Evolutionary conservation across 1,140 invertebrate species (phyloP).

Genomic region (Phenacoccus solenopsis): DNA sequence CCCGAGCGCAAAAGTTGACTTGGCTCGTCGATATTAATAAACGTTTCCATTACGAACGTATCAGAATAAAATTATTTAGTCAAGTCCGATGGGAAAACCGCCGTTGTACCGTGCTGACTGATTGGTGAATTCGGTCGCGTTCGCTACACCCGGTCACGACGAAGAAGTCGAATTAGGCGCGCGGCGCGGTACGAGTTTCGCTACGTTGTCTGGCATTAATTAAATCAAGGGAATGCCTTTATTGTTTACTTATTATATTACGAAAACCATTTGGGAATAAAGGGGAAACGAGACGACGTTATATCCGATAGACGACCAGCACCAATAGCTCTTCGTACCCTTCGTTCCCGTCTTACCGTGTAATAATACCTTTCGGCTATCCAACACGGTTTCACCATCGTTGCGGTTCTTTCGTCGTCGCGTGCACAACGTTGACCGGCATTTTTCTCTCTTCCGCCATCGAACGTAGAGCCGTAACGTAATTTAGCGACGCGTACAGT

Average conservation of each 20-base stretch:
- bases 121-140: neutral
- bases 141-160: too few species aligned
- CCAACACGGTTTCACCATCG: neutral
- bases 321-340: neutral
- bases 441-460: too few species aligned
- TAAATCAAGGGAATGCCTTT: neutral
- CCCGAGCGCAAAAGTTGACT: neutral
- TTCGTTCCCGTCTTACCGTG: neutral
- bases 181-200: neutral
- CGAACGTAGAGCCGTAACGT: too few species aligned
- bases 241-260: constrained; percentile 4
- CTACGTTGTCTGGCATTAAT: constrained; percentile 1
- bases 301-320: neutral
- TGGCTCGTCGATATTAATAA: neutral
- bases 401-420: neutral
- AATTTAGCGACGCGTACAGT: too few species aligned
- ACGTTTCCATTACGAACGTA: neutral
- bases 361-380: neutral
- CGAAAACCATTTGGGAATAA: neutral
- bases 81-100: neutral
- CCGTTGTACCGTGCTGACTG: neutral
- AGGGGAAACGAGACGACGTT: neutral
- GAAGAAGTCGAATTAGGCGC: neutral
- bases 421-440: too few species aligned
- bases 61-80: neutral